phyloP scores from a whole-genome alignment of 2,113 vertebrate genomes.

The Ahaetulla prasina region DNA sequence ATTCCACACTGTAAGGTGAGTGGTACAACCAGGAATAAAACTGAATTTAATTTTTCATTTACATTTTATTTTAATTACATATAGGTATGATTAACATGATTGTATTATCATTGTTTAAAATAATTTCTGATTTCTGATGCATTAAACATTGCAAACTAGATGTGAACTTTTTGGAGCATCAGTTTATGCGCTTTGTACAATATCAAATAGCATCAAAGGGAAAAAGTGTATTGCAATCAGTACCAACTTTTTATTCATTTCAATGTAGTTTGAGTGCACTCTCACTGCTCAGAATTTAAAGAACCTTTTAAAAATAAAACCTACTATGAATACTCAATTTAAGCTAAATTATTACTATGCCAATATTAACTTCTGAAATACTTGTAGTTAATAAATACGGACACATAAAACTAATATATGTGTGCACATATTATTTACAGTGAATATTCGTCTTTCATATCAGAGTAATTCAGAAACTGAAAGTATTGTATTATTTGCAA shows the following conservation, averaged over 20 bases:
- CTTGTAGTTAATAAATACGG: not conserved
- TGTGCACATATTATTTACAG: constrained; percentile 16
- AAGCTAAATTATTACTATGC: not conserved
- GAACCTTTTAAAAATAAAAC: not conserved
- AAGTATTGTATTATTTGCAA: constrained; percentile 58
- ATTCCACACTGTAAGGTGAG: not conserved
- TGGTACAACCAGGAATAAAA: not conserved
- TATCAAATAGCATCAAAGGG: not conserved
- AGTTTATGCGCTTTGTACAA: not conserved
- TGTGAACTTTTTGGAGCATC: not conserved
- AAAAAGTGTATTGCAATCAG: not conserved
- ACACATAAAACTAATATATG: not conserved
- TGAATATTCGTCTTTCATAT: constrained; percentile 21
- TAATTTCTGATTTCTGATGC: not conserved
- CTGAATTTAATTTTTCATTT: not conserved
- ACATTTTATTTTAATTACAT: not conserved
- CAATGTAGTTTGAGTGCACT: not conserved
- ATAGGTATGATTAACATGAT: not conserved
- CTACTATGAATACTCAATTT: rapidly evolving
- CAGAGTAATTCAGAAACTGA: constrained; percentile 51
- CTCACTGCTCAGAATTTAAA: not conserved
- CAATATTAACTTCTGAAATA: not conserved
- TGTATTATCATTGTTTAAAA: not conserved
- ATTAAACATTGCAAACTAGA: not conserved
- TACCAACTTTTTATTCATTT: not conserved